phyloP scores from a whole-genome alignment of 2,888 invertebrate species.

The Cheilosia variabilis region DNA sequence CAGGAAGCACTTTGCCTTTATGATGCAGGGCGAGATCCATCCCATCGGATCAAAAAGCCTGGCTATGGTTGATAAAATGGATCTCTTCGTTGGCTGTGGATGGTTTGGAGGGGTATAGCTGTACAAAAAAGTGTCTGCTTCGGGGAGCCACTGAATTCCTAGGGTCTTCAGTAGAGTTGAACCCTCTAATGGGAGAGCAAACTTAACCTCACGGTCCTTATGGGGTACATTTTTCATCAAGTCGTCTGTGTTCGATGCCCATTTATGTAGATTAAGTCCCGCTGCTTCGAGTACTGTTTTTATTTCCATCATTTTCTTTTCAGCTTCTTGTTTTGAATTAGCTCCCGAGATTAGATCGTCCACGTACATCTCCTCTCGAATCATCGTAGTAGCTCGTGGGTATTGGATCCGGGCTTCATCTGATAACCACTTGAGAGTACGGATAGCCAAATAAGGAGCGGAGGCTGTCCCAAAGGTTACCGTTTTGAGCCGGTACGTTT shows the following conservation, averaged over 20 bases:
- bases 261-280: background rate
- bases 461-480: background rate
- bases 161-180: slow-evolving; percentile 10
- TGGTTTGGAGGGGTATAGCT: background rate
- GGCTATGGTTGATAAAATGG: background rate
- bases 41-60: background rate
- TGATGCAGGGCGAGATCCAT: background rate
- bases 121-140: background rate
- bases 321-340: background rate
- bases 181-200: background rate
- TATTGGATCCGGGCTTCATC: background rate
- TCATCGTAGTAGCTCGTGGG: background rate
- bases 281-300: background rate
- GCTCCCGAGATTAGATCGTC: background rate
- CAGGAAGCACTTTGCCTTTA: slow-evolving; percentile 1
- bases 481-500: background rate
- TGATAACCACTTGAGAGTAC: background rate
- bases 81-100: background rate
- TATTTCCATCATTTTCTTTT: background rate
- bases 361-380: background rate
- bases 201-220: background rate
- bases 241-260: background rate
- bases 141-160: slow-evolving; percentile 17
- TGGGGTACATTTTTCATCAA: background rate
- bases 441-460: background rate